Conservation (phyloP, 2,888 invertebrate genomes). For the Rhabditophanes sp. region DNA sequence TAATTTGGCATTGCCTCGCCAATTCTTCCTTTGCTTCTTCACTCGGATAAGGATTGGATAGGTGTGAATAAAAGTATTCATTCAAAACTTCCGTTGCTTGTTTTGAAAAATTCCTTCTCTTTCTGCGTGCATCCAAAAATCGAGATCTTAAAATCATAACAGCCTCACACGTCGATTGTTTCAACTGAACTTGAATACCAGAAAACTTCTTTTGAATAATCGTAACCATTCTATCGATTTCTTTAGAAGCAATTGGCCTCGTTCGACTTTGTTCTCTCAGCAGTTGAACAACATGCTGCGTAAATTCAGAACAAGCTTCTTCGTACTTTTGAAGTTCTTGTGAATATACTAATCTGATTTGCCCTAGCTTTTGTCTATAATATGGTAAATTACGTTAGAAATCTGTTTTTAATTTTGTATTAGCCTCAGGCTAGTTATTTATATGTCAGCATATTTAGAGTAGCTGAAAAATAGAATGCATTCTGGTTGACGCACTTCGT, state of each 20-base stretch:
- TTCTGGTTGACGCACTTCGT: no score
- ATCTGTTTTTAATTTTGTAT: no score
- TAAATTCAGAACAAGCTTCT: slow-evolving; percentile 74
- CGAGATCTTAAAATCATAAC: slow-evolving; percentile 87
- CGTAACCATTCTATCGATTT: slow-evolving; percentile 96
- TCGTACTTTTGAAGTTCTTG: slow-evolving; percentile 98
- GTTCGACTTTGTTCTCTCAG: slow-evolving; percentile 60
- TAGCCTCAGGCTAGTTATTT: no score
- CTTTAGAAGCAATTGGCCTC: slow-evolving; percentile 87
- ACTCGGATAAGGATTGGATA: slow-evolving; percentile 97
- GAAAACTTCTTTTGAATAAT: slow-evolving; percentile 81
- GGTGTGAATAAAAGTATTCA: slow-evolving; percentile 98
- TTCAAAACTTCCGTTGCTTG: slow-evolving; percentile 97
- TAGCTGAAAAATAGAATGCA: no score
- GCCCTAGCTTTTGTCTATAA: slow-evolving; percentile 92
- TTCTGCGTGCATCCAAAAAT: slow-evolving; percentile 49
- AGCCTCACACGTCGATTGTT: slow-evolving; percentile 97
- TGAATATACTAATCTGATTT: slow-evolving; percentile 95
- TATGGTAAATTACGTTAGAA: no score
- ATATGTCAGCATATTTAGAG: no score
- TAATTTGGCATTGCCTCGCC: slow-evolving; percentile 94
- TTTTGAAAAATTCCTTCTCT: slow-evolving; percentile 96
- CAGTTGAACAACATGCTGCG: slow-evolving; percentile 92
- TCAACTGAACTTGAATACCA: slow-evolving; percentile 61
- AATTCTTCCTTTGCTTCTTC: slow-evolving; percentile 99